Conservation (phyloP, 2,797 vertebrate genomes). For the Myripristis murdjan region DNA sequence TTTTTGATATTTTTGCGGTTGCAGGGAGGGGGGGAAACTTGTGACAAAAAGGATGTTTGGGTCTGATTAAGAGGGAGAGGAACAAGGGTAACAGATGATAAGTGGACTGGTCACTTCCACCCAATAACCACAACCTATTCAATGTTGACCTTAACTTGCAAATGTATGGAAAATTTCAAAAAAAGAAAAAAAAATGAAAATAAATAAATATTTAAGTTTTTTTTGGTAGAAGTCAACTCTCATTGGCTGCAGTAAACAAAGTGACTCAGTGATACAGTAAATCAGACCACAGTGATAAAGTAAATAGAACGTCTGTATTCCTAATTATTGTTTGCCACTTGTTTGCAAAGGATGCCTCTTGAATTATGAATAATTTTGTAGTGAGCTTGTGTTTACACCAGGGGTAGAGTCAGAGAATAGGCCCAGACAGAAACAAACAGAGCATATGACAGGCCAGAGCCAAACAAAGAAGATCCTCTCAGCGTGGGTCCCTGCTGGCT, state of each 20-base stretch:
- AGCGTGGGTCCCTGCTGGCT: conserved; percentile 38
- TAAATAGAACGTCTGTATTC: conserved; percentile 37
- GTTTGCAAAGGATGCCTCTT: conserved; percentile 53
- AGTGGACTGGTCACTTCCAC: conserved; percentile 62
- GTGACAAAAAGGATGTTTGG: conserved; percentile 17
- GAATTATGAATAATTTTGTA: conserved; percentile 59
- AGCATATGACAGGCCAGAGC: conserved; percentile 57
- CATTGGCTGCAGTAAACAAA: conserved; percentile 47
- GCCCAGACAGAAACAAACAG: conserved; percentile 60
- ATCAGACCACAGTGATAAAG: conserved; percentile 28
- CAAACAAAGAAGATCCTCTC: conserved; percentile 56
- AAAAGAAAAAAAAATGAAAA: conserved; percentile 70
- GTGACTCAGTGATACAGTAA: conserved; percentile 26
- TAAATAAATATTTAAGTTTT: conserved; percentile 88
- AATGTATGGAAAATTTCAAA: conserved; percentile 85
- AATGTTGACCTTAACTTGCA: conserved; percentile 84
- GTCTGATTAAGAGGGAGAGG: conserved; percentile 16
- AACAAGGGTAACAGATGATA: conserved; percentile 17
- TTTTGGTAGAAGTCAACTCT: conserved; percentile 60
- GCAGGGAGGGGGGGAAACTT: neutral
- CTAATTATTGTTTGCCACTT: conserved; percentile 59
- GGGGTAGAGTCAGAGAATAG: conserved; percentile 46
- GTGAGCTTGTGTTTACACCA: conserved; percentile 52
- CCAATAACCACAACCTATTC: conserved; percentile 74
- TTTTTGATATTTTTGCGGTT: conserved; percentile 61